Evolutionary conservation across 2,113 vertebrate species (phyloP), one percentile per base, ranked within the genome.

Genomic region (Helogale parvula): DNA sequence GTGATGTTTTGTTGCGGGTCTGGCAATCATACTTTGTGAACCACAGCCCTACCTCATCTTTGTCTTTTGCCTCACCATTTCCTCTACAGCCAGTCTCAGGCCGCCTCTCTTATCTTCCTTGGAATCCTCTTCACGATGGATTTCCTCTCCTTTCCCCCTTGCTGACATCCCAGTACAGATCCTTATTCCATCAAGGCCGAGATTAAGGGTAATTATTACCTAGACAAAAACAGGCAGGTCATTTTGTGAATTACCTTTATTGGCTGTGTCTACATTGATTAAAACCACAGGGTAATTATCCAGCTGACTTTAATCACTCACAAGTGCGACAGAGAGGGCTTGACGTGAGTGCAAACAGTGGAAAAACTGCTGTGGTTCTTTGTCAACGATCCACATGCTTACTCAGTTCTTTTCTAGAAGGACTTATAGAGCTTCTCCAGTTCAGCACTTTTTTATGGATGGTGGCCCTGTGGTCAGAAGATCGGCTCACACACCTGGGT

Each of bases 221-320:
- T 7, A 68, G 47, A 60, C 19, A 45, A 76, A 88, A 88, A 81
- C 41, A 12, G 63, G 66, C 41, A 79, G 65, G 33, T 71, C 21
- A 47, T 90, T 86, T 79, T 80, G 25, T 80, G 57, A 90, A 33
- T 93, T 86, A 68, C 81, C 14, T 95, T 68, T 96, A 88, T 84
- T 88, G 60, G 3, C 27, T 68, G 11, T 47, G 14, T 47, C 45
- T 94, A 80, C 38, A 47, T 41, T 66, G 47, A 52, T 68, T 93
- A 84, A 90, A 96, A 71, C 85, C 29, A 45, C 27, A 76, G 11
- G 4, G 41, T 82, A 92, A 35, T 79, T 65, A 16, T 66, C 35
- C 31, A 94, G 54, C 35, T 90, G 68, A 72, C n/a, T 94, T 96
- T 82, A 90, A 76, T 93, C 71, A 33, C 81, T 80, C 57, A 2